Conservation (phyloP, 2,797 vertebrate species). For the Alcedo quadribrachys region DNA sequence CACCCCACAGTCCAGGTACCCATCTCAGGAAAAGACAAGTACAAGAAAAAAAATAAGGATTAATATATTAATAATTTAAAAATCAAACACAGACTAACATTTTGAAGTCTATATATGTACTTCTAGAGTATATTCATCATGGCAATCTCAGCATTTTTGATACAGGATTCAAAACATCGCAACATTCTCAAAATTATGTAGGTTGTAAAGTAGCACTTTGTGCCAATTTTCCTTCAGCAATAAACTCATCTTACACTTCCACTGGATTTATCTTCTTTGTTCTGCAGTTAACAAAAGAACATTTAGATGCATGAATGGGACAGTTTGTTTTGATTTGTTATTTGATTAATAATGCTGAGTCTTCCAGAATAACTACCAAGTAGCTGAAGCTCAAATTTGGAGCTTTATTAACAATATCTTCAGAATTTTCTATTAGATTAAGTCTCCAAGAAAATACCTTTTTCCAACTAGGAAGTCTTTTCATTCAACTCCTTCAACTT, state of each 20-base stretch:
- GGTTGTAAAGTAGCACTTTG: background rate
- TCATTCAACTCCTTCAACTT: background rate
- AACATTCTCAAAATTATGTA: background rate
- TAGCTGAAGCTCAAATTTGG: background rate
- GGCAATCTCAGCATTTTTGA: background rate
- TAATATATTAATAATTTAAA: background rate
- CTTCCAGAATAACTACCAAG: background rate
- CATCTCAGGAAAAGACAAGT: background rate
- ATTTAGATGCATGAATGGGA: background rate
- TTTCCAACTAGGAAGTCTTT: background rate
- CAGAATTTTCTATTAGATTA: background rate
- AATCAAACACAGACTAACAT: background rate
- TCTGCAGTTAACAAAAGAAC: background rate
- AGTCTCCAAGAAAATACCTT: background rate
- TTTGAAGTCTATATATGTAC: background rate
- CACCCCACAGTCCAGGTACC: background rate
- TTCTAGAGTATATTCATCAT: background rate
- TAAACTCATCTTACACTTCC: background rate
- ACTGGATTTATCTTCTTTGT: background rate
- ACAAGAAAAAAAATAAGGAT: fast-evolving
- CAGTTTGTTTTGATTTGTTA: background rate
- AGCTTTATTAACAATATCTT: background rate
- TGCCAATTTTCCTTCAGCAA: background rate
- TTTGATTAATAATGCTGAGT: background rate
- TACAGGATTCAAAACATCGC: background rate